A percentile compares a stretch with the other conserved stretches of the same genome.
Conservation (phyloP, 2,113 vertebrate genomes). For the Sinocyclocheilus anophthalmus region DNA sequence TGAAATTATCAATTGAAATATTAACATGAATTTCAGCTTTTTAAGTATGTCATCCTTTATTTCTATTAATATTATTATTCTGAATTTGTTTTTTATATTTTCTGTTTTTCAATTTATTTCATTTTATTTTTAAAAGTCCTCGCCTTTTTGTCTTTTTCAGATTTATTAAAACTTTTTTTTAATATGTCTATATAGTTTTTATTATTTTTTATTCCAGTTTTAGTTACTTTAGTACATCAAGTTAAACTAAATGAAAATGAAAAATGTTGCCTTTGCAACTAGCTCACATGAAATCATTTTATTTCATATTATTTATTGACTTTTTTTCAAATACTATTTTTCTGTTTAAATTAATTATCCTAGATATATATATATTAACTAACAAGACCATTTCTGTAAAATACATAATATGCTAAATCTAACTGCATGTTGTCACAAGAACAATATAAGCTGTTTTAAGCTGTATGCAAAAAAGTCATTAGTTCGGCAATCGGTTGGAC, state of each 20-base stretch:
- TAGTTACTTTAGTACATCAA: background rate
- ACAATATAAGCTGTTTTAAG: background rate
- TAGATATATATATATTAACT: background rate
- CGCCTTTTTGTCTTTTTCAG: background rate
- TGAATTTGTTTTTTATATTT: too few relatives aligned
- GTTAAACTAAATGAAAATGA: background rate
- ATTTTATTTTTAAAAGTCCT: background rate
- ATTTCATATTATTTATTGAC: too few relatives aligned
- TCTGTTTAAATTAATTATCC: background rate
- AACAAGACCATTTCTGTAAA: background rate
- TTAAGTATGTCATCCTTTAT: background rate
- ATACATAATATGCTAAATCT: background rate
- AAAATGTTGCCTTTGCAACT: background rate
- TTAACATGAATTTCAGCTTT: background rate
- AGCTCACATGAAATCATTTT: background rate
- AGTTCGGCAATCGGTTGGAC: background rate
- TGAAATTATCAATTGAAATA: background rate
- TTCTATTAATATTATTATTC: background rate
- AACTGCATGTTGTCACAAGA: background rate
- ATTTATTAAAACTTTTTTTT: too few relatives aligned
- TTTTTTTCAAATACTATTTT: background rate
- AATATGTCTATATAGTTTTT: background rate
- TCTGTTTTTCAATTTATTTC: too few relatives aligned
- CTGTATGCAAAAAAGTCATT: background rate
- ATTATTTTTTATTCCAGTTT: background rate